Conservation (phyloP, 2,888 invertebrate species). For the Drosophila buzzatii region DNA sequence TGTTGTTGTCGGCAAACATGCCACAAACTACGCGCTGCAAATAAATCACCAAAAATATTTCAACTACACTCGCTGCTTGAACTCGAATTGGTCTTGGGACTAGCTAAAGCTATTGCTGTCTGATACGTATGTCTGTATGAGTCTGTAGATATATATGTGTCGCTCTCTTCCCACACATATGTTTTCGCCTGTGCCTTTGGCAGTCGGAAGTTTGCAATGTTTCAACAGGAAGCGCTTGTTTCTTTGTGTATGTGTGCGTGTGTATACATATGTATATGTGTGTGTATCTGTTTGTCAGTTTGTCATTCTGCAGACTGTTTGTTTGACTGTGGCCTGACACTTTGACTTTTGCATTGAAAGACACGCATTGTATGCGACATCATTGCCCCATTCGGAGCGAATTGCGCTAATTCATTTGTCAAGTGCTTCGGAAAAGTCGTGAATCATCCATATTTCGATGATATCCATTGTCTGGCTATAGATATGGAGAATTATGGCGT, state of each 20-base stretch:
- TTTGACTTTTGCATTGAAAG: constrained; percentile 81
- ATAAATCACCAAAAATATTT: constrained; percentile 81
- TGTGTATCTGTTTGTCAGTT: constrained; percentile 35
- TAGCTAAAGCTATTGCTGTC: constrained; percentile 25
- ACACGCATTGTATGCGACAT: constrained; percentile 69
- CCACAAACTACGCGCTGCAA: constrained; percentile 79
- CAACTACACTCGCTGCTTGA: constrained; percentile 71
- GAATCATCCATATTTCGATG: constrained; percentile 68
- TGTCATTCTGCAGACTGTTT: constrained; percentile 61
- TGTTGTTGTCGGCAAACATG: constrained; percentile 69
- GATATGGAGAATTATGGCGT: constrained; percentile 27
- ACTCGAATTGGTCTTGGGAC: constrained; percentile 9
- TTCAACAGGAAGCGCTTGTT: constrained; percentile 77
- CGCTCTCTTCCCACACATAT: constrained; percentile 66
- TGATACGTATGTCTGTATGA: neutral
- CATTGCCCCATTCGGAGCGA: constrained; percentile 54
- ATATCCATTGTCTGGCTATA: constrained; percentile 38
- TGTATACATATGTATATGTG: constrained; percentile 17
- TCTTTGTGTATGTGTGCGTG: constrained; percentile 55
- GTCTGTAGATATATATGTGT: neutral
- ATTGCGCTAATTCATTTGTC: constrained; percentile 79
- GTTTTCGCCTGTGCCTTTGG: constrained; percentile 61
- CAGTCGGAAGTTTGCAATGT: constrained; percentile 81
- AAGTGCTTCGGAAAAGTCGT: constrained; percentile 62
- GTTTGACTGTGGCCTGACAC: constrained; percentile 75